A percentile compares a stretch with the other conserved stretches of the same genome.
Conservation (phyloP, 2,113 vertebrate species). For the Microcebus ravelobensis region DNA sequence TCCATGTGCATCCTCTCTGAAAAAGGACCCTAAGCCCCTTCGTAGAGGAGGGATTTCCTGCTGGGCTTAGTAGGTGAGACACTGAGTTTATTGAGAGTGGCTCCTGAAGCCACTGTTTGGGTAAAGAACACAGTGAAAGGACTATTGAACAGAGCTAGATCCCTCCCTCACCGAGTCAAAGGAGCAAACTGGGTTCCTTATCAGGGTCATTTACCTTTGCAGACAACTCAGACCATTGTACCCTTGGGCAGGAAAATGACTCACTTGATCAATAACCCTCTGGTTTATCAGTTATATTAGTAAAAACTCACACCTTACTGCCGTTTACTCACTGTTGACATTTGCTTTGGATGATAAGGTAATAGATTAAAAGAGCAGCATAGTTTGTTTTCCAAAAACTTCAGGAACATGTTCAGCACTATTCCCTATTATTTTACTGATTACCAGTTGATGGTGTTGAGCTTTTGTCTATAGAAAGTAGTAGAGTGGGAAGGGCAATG, state of each 20-base stretch:
- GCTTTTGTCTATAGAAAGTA: background rate
- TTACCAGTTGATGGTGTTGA: background rate
- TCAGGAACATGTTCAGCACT: background rate
- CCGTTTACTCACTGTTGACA: background rate
- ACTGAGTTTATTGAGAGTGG: background rate
- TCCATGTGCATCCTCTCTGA: background rate
- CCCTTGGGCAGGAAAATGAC: background rate
- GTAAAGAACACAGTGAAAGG: background rate
- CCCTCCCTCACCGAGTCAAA: background rate
- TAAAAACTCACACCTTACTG: background rate
- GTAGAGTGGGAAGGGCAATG: background rate
- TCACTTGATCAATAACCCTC: background rate
- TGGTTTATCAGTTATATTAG: background rate
- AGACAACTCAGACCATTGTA: conserved; percentile 46
- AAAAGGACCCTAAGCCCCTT: background rate
- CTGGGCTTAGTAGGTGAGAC: background rate
- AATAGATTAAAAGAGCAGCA: background rate
- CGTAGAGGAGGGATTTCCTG: background rate
- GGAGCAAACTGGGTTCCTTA: background rate
- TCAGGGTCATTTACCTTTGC: conserved; percentile 36
- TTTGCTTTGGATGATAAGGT: conserved; percentile 36
- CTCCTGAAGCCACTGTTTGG: background rate
- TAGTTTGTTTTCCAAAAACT: conserved; percentile 29
- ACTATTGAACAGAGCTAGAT: background rate
- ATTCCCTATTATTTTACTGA: background rate